A percentile compares a stretch with the other conserved stretches of the same genome.
Conservation (phyloP, 2,113 vertebrate genomes). For the Peromyscus maniculatus region DNA sequence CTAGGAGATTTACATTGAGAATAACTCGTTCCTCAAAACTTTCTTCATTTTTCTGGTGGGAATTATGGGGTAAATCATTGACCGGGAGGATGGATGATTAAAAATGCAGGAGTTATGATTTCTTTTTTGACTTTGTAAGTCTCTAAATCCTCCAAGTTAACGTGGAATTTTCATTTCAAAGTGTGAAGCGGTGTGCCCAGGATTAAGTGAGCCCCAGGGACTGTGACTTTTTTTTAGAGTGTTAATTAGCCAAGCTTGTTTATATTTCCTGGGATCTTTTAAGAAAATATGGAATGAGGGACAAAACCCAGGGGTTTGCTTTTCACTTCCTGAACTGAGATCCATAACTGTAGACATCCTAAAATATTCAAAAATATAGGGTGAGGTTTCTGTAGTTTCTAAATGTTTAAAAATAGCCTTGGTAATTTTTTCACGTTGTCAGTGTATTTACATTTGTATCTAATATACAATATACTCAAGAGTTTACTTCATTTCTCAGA, state of each 20-base stretch:
- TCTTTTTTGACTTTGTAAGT: conserved; percentile 87
- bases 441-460: background rate
- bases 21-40: conserved; percentile 87
- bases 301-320: background rate
- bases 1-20: conserved; percentile 86
- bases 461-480: background rate
- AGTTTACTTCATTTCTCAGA: background rate
- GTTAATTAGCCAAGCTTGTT: conserved; percentile 52
- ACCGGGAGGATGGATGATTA: conserved; percentile 83
- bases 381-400: background rate
- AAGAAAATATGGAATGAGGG: background rate
- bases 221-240: conserved; percentile 47
- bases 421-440: background rate
- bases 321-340: background rate
- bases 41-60: conserved; percentile 84
- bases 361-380: conserved; percentile 14
- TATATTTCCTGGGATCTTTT: conserved; percentile 50
- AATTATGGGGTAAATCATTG: conserved; percentile 86
- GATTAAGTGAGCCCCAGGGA: conserved; percentile 78
- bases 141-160: conserved; percentile 82
- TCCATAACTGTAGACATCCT: background rate
- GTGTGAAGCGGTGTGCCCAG: conserved; percentile 44
- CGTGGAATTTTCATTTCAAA: conserved; percentile 77
- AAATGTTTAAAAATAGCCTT: background rate
- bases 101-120: conserved; percentile 85